Percentiles rank a stretch among this genome's conserved stretches.
Evolutionary conservation across 2,113 vertebrate species (phyloP).

Genomic region (Sterrhoptilus dennistouni): DNA sequence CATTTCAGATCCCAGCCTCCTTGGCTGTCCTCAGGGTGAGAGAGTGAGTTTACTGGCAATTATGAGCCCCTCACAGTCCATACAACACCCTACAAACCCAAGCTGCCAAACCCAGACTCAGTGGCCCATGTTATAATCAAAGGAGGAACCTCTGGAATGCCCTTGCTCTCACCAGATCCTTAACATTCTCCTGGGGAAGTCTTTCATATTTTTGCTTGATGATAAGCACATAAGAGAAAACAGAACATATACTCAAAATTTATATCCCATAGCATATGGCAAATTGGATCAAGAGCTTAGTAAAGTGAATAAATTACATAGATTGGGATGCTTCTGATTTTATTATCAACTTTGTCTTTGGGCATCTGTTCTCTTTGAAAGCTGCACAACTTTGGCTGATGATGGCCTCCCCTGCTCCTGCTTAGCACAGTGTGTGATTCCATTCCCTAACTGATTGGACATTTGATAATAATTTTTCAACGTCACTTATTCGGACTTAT

Average conservation of each 20-base stretch:
- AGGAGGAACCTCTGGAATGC: background rate
- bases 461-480: background rate
- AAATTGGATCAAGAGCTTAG: conserved; percentile 16
- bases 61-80: background rate
- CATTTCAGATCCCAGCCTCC: background rate
- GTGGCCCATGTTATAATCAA: accelerated
- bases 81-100: background rate
- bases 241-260: background rate
- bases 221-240: background rate
- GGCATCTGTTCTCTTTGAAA: conserved; percentile 26
- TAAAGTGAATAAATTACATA: conserved; percentile 19
- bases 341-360: background rate
- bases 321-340: conserved; percentile 6
- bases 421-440: background rate
- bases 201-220: background rate
- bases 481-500: background rate
- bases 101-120: background rate
- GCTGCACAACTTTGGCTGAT: background rate
- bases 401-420: background rate
- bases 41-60: background rate
- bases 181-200: background rate
- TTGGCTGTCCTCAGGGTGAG: background rate
- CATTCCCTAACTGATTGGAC: background rate
- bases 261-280: conserved; percentile 28
- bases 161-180: background rate